Evolutionary conservation across 2,888 invertebrate genomes (phyloP).

Genomic region (Xestia c-nigrum): DNA sequence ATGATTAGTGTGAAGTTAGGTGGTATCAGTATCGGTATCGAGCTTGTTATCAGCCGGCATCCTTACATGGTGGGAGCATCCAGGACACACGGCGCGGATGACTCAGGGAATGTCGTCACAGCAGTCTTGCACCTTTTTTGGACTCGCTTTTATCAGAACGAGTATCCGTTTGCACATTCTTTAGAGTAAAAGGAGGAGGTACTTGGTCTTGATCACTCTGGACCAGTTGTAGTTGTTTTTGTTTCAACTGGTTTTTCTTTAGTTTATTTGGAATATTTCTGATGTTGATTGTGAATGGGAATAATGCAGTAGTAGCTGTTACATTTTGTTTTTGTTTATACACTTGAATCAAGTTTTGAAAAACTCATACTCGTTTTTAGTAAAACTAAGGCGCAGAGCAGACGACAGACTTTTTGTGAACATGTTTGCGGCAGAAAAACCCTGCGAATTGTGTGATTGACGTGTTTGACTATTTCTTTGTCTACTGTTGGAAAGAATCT

Average conservation of each 20-base stretch:
- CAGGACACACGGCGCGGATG: constrained; percentile 29
- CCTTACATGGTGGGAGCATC: constrained; percentile 41
- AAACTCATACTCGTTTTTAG: background rate
- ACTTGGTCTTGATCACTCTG: constrained; percentile 8
- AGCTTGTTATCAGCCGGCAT: constrained; percentile 13
- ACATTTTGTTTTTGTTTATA: background rate
- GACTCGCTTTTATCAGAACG: constrained; percentile 24
- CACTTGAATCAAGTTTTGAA: background rate
- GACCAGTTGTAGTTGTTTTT: constrained; percentile 2
- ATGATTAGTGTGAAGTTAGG: constrained; percentile 10
- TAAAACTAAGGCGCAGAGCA: background rate
- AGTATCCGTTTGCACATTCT: constrained; percentile 35
- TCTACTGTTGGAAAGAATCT: no score
- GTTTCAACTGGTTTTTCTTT: constrained; percentile 1
- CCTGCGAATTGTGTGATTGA: no score
- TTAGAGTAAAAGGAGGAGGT: background rate
- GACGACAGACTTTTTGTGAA: no score
- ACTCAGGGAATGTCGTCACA: constrained; percentile 48
- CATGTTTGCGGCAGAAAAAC: no score
- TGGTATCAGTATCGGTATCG: background rate
- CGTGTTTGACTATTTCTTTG: no score
- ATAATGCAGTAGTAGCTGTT: background rate
- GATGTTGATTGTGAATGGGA: background rate
- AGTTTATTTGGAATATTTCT: constrained; percentile 26
- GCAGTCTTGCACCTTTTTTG: constrained; percentile 31